Evolutionary conservation across 2,113 vertebrate genomes (phyloP), one percentile per base, ranked within the genome.

Genomic region (Aldabrachelys gigantea): DNA sequence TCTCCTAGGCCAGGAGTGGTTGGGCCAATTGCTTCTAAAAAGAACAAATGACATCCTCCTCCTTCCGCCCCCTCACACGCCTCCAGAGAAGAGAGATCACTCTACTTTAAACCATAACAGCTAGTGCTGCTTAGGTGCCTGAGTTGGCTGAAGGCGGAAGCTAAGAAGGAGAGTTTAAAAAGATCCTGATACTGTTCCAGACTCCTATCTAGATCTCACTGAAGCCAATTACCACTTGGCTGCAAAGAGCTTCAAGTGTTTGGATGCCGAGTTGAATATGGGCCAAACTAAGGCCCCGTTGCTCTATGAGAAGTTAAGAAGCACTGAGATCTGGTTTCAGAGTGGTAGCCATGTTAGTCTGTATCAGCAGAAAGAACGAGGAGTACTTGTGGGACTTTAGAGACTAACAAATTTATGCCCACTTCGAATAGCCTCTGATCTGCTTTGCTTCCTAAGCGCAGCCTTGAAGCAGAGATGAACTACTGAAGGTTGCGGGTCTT

Each of bases 401-500:
- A 50, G 50, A 50, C 50, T 50, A 50, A 50, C 13, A 50, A 5
- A 50, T 50, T 50, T 50, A 16, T n/a, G 35, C 65, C 92, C 65
- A 47, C 84, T 50, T 84, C 24, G n/a, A 4, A 95, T 95, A 89
- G 79, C 87, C 82, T 82, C 3, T 0, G 69, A 90, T 69, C 16
- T 21, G 65, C 65, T 69, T 35, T 69, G 35, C 65, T 69, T 72
- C 93, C 85, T 81, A 65, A 81, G 7, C 38, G 72, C 72, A 84
- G 24, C 91, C 82, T 91, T 2, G 1, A 76, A 96, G 96, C 0
- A 6, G 91, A 85, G 89, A 92, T 84, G 93, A 54, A 44, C 14
- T 1, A 5, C 12, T 65, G 93, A 69, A 38, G 17, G 8, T n/a
- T 88, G 91, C 91, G 94, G 93, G 93, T 82, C 84, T 93, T 49